These are phyloP conservation scores for Myripristis jacobus DNA, from an alignment of 2,797 vertebrate genomes.

Conservation along the genomic window DNA sequence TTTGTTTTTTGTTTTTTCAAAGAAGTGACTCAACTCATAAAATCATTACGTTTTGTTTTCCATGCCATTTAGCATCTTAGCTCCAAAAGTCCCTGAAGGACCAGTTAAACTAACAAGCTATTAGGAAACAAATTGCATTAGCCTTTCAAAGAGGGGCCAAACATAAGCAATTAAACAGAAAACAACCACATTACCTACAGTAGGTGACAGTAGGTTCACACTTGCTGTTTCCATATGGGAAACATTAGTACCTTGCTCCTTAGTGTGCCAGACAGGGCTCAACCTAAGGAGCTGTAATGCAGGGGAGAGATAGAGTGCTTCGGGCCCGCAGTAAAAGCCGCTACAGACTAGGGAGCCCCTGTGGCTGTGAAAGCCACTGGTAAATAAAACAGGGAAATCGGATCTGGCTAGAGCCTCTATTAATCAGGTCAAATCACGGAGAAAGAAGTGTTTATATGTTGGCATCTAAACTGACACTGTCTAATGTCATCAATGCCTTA, in stretches of 20 bases:
- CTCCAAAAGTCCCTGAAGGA: conserved; percentile 40
- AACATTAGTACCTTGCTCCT: conserved; percentile 61
- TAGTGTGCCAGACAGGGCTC: conserved; percentile 58
- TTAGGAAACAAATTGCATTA: conserved; percentile 71
- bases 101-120: conserved; percentile 67
- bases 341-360: neutral
- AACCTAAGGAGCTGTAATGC: conserved; percentile 45
- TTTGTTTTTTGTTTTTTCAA: conserved; percentile 52
- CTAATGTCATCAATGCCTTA: neutral
- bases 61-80: conserved; percentile 42
- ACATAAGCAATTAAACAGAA: conserved; percentile 68
- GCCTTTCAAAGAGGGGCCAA: conserved; percentile 67
- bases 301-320: conserved; percentile 16
- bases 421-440: conserved; percentile 13
- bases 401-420: neutral
- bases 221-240: conserved; percentile 71
- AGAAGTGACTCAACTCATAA: conserved; percentile 60
- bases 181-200: conserved; percentile 63
- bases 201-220: conserved; percentile 71
- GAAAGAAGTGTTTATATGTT: neutral
- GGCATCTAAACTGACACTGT: neutral
- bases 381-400: conserved; percentile 1
- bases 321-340: conserved; percentile 6
- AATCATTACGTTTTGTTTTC: conserved; percentile 64
- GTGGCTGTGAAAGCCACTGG: conserved; percentile 11